Evolutionary conservation across 2,113 vertebrate species (phyloP).

Genomic region (Dinomys branickii): DNA sequence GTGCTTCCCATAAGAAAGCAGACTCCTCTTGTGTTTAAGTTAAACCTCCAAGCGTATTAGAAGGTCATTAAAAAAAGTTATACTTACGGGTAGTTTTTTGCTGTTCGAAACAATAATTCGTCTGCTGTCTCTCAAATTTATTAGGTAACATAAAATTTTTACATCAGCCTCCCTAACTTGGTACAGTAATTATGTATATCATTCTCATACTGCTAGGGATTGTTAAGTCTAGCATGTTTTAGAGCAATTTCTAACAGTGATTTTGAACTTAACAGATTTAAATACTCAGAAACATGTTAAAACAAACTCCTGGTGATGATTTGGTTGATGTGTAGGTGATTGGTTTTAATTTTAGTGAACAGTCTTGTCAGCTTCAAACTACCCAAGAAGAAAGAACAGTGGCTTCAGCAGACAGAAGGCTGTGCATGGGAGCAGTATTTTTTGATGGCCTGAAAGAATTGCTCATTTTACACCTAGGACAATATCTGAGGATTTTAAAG

Average conservation of each 20-base stretch:
- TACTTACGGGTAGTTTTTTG: background rate
- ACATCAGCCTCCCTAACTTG: background rate
- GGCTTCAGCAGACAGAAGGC: background rate
- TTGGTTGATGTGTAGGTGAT: background rate
- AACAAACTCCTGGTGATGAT: background rate
- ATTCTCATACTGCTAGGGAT: background rate
- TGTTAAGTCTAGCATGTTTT: background rate
- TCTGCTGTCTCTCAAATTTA: background rate
- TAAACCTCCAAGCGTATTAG: background rate
- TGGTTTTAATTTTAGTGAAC: constrained; percentile 50
- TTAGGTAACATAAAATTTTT: background rate
- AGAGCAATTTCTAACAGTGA: constrained; percentile 13
- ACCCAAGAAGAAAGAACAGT: background rate
- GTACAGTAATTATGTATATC: background rate
- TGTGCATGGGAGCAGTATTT: background rate
- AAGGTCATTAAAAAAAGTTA: background rate
- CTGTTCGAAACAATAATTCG: background rate
- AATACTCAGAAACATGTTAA: constrained; percentile 9
- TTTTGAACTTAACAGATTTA: constrained; percentile 24
- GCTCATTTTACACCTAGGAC: background rate
- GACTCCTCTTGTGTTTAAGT: background rate
- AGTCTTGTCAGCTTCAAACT: background rate
- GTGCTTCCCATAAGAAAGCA: background rate
- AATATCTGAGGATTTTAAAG: constrained; percentile 10
- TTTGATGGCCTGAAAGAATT: constrained; percentile 10